phyloP scores from a whole-genome alignment of 2,888 invertebrate species.

The Phymatocera aterrima region DNA sequence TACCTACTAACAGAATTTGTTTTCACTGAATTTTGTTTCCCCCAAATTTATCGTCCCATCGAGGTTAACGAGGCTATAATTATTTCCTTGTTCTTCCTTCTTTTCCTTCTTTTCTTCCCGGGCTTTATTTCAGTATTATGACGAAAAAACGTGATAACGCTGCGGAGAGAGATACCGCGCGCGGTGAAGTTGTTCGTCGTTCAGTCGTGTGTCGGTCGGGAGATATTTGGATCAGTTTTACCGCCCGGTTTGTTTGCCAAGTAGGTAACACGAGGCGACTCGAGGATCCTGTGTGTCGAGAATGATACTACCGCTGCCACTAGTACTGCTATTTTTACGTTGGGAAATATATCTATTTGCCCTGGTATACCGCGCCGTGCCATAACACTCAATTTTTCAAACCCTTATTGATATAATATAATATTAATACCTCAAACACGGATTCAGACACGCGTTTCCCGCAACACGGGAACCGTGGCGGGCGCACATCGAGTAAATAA shows the following conservation, averaged over 20 bases:
- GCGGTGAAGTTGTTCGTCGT: too few relatives aligned
- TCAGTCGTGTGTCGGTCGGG: too few relatives aligned
- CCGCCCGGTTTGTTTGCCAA: slow-evolving; percentile 67
- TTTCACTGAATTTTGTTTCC: too few relatives aligned
- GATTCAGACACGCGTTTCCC: slow-evolving; percentile 62
- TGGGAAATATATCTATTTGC: slow-evolving; percentile 58
- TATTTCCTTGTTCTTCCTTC: too few relatives aligned
- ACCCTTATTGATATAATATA: slow-evolving; percentile 65
- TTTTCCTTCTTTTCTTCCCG: too few relatives aligned
- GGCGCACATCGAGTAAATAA: slow-evolving; percentile 31
- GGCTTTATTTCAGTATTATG: too few relatives aligned
- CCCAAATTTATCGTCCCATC: too few relatives aligned
- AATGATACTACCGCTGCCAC: too few relatives aligned
- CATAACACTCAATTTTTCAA: slow-evolving; percentile 60
- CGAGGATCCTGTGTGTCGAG: background rate
- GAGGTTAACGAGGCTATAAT: too few relatives aligned
- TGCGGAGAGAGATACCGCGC: background rate
- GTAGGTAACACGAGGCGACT: slow-evolving; percentile 58
- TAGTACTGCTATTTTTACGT: background rate
- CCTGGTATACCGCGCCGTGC: slow-evolving; percentile 47
- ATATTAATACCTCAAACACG: slow-evolving; percentile 69
- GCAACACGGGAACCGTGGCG: background rate
- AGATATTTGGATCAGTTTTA: slow-evolving; percentile 42
- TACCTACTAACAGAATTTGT: too few relatives aligned
- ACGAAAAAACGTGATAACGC: background rate